A percentile compares a stretch with the other conserved stretches of the same genome.
Conservation (phyloP, 1,140 invertebrate species). For the Frieseomelitta varia region DNA sequence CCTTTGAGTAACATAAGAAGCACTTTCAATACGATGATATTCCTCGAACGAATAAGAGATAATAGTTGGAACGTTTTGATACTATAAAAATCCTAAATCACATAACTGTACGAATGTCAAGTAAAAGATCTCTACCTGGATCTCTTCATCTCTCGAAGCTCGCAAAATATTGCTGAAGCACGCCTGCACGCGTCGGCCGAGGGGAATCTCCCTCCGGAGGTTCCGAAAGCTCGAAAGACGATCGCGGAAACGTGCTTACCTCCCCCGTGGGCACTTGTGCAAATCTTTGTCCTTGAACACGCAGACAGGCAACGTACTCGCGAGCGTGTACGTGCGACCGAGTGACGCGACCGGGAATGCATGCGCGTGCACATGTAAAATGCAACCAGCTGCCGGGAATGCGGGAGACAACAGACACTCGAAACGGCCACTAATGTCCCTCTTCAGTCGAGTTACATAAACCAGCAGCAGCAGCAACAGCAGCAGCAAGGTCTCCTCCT, state of each 20-base stretch:
- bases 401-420: conserved; percentile 68
- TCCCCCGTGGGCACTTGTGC: conserved; percentile 15
- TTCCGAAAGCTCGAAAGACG: background rate
- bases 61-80: too few relatives aligned
- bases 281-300: conserved; percentile 62
- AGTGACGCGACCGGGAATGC: background rate
- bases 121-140: too few relatives aligned
- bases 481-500: background rate
- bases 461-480: conserved; percentile 44
- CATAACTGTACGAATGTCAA: too few relatives aligned
- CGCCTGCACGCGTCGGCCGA: background rate
- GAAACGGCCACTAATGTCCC: conserved; percentile 65
- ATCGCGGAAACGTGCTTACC: background rate
- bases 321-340: background rate
- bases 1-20: too few relatives aligned
- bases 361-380: conserved; percentile 33
- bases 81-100: too few relatives aligned
- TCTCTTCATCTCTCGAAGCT: background rate
- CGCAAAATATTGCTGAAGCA: background rate
- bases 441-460: conserved; percentile 65
- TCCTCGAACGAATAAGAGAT: too few relatives aligned
- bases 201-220: background rate
- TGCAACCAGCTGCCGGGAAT: conserved; percentile 68
- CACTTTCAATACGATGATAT: too few relatives aligned
- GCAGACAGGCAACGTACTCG: background rate